A percentile compares a stretch with the other conserved stretches of the same genome.
phyloP scores from a whole-genome alignment of 2,797 vertebrate species.

The Girardinus metallicus region DNA sequence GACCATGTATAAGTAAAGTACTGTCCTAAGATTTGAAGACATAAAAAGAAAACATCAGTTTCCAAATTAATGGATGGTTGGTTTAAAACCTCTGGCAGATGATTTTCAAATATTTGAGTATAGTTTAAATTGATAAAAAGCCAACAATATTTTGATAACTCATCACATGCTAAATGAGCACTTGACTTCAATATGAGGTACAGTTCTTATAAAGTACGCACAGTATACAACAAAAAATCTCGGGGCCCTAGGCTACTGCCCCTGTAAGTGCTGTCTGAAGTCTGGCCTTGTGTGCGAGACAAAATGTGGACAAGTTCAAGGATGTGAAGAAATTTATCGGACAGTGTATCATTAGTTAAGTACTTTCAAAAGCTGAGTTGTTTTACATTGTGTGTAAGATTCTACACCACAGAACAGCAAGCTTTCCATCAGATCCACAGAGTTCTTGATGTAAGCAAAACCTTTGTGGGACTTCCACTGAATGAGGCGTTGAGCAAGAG shows the following conservation, averaged over 20 bases:
- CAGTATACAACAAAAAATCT: background rate
- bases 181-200: no score
- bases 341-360: background rate
- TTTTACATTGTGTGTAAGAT: background rate
- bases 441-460: background rate
- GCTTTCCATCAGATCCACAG: background rate
- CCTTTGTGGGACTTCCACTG: background rate
- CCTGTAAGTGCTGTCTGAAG: background rate
- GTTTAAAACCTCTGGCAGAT: no score
- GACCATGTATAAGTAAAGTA: no score
- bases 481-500: background rate
- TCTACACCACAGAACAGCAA: background rate
- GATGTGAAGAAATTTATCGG: background rate
- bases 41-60: no score
- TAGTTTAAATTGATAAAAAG: no score
- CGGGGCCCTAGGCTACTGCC: no score
- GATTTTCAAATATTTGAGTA: no score
- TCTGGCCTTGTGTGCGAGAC: background rate
- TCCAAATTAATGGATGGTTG: no score
- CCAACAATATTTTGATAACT: no score
- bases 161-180: no score
- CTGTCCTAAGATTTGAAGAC: no score
- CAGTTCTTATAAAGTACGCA: background rate
- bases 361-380: background rate
- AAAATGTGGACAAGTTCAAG: background rate